A percentile compares a stretch with the other conserved stretches of the same genome.
Evolutionary conservation across 2,113 vertebrate genomes (phyloP).

Genomic region (Platycercus adscitus): DNA sequence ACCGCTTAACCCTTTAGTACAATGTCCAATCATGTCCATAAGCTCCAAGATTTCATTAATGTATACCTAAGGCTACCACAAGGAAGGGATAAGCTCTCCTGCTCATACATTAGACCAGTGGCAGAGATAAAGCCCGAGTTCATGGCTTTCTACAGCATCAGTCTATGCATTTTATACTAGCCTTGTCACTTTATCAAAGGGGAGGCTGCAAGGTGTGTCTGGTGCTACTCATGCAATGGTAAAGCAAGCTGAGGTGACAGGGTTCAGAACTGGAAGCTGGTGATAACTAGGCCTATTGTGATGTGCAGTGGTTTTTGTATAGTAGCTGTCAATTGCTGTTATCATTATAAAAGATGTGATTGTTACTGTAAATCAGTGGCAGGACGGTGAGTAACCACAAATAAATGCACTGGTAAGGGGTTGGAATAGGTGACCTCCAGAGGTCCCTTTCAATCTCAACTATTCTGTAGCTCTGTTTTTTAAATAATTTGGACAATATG

Average conservation of each 20-base stretch:
- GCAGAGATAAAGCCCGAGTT: neutral
- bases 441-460: neutral
- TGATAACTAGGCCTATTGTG: neutral
- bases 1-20: neutral
- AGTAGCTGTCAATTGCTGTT: neutral
- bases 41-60: neutral
- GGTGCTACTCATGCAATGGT: neutral
- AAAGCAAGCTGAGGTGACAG: neutral
- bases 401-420: neutral
- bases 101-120: neutral
- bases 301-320: neutral
- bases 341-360: neutral
- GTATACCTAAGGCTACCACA: neutral
- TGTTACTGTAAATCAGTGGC: neutral
- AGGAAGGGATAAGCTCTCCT: neutral
- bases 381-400: neutral
- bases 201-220: neutral
- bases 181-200: neutral
- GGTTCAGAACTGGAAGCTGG: neutral
- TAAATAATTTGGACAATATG: neutral
- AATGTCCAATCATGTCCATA: neutral
- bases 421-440: neutral
- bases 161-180: neutral
- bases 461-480: neutral
- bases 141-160: neutral